Percentiles rank a stretch among this genome's conserved stretches.
Evolutionary conservation across 2,888 invertebrate genomes (phyloP).

Genomic region (Sipunculus nudus): DNA sequence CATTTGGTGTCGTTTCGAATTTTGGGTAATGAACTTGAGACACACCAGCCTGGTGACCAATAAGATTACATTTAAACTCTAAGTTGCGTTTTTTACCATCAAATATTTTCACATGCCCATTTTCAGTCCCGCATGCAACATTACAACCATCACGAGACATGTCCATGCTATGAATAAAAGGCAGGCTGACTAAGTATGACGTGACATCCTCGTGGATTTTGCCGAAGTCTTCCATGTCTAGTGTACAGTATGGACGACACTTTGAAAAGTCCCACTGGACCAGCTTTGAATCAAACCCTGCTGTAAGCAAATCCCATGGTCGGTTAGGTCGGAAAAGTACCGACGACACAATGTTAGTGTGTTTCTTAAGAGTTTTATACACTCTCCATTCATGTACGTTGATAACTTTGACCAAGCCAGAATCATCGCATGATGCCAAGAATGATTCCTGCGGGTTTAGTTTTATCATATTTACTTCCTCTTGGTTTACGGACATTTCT

Average conservation of each 20-base stretch:
- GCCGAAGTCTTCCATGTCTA: slow-evolving; percentile 59
- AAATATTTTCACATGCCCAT: slow-evolving; percentile 58
- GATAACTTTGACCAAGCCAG: slow-evolving; percentile 58
- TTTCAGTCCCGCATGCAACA: slow-evolving; percentile 58
- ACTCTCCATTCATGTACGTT: slow-evolving; percentile 53
- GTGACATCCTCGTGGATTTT: slow-evolving; percentile 43
- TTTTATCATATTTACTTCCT: slow-evolving; percentile 60
- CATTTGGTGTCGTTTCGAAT: slow-evolving; percentile 36
- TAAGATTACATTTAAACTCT: slow-evolving; percentile 47
- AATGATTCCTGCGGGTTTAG: slow-evolving; percentile 56
- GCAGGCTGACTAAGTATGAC: slow-evolving; percentile 60
- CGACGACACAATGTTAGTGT: slow-evolving; percentile 62
- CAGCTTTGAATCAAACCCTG: slow-evolving; percentile 59
- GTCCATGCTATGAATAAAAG: slow-evolving; percentile 57
- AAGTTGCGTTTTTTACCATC: slow-evolving; percentile 49
- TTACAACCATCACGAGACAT: slow-evolving; percentile 30
- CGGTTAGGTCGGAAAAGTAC: slow-evolving; percentile 52
- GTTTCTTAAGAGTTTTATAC: slow-evolving; percentile 59
- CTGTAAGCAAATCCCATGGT: slow-evolving; percentile 57
- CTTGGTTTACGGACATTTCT: slow-evolving; percentile 50
- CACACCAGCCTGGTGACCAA: slow-evolving; percentile 59
- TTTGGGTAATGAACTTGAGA: slow-evolving; percentile 60
- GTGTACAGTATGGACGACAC: slow-evolving; percentile 51
- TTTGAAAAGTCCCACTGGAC: slow-evolving; percentile 63
- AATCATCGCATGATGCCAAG: slow-evolving; percentile 61